A percentile compares a stretch with the other conserved stretches of the same genome.
Evolutionary conservation across 2,888 invertebrate genomes (phyloP).

Genomic region (Drosophila mercatorum): DNA sequence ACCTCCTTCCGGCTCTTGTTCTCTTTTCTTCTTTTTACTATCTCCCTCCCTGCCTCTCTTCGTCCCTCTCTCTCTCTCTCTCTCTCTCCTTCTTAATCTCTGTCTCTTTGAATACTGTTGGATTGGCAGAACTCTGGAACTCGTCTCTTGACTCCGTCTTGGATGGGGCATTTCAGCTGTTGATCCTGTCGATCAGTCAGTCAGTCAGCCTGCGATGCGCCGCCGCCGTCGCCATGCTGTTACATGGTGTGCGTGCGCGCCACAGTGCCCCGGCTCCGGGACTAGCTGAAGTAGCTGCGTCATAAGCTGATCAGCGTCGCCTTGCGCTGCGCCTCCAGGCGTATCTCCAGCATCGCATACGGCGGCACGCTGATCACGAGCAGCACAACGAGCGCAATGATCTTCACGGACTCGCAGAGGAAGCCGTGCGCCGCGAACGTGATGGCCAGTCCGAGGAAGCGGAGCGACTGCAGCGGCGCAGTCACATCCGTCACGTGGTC

Average conservation of each 20-base stretch:
- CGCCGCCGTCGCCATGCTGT: background rate
- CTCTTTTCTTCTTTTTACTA: background rate
- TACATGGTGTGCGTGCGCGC: constrained; percentile 83
- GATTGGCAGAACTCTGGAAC: constrained; percentile 9
- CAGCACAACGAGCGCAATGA: constrained; percentile 82
- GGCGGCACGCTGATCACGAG: constrained; percentile 84
- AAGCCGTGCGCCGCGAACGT: constrained; percentile 88
- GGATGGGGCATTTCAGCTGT: constrained; percentile 1
- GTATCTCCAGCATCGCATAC: constrained; percentile 84
- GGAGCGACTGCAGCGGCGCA: constrained; percentile 87
- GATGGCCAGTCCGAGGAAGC: constrained; percentile 87
- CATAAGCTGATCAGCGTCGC: constrained; percentile 83
- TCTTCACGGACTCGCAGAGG: constrained; percentile 86
- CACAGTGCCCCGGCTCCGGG: constrained; percentile 73
- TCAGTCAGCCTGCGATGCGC: constrained; percentile 10
- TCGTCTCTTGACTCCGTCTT: background rate
- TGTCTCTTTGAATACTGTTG: constrained; percentile 27
- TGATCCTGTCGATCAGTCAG: constrained; percentile 16
- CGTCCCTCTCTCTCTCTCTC: background rate
- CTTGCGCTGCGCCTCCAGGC: constrained; percentile 84
- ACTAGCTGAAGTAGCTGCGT: constrained; percentile 84
- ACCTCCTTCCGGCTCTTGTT: too few species aligned
- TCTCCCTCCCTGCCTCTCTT: background rate
- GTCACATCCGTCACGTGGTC: constrained; percentile 83
- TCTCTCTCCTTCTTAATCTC: background rate